Conservation (phyloP, 2,888 invertebrate species). For the Stictocephala bisonia region DNA sequence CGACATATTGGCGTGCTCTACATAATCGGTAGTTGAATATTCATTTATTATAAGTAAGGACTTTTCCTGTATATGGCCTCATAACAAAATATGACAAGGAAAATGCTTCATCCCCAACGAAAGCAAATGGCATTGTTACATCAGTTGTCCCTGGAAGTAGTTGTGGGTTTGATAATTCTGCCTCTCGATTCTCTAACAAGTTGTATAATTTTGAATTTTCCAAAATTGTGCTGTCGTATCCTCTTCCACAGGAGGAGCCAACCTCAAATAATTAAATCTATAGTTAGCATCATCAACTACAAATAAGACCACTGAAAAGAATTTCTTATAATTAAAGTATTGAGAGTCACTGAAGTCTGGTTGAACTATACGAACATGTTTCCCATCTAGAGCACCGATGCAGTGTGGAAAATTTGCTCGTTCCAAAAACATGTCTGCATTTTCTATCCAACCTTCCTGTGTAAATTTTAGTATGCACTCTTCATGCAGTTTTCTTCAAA, state of each 20-base stretch:
- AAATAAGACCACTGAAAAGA: slow-evolving; percentile 39
- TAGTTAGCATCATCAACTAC: slow-evolving; percentile 46
- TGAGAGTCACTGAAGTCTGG: slow-evolving; percentile 14
- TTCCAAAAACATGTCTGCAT: background rate
- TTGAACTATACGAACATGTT: background rate
- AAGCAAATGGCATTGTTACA: background rate
- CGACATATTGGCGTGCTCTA: background rate
- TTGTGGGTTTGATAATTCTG: slow-evolving; percentile 27
- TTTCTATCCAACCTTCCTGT: slow-evolving; percentile 18
- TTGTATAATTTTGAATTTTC: slow-evolving; percentile 33
- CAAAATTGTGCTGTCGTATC: slow-evolving; percentile 34
- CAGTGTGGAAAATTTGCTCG: slow-evolving; percentile 28
- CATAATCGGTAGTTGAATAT: background rate
- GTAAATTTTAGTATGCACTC: slow-evolving; percentile 43
- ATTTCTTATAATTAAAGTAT: slow-evolving; percentile 17
- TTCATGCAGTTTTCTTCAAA: slow-evolving; percentile 32
- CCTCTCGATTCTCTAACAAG: slow-evolving; percentile 21
- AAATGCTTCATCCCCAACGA: slow-evolving; percentile 1
- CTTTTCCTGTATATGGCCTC: background rate
- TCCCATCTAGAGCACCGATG: slow-evolving; percentile 18
- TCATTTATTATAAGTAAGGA: background rate
- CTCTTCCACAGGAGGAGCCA: slow-evolving; percentile 38
- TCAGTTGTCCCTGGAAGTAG: slow-evolving; percentile 34
- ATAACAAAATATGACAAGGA: background rate
- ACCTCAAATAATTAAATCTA: slow-evolving; percentile 45